Evolutionary conservation across 2,113 vertebrate species (phyloP), one percentile per base, ranked within the genome.

Genomic region (Desmodus rotundus): DNA sequence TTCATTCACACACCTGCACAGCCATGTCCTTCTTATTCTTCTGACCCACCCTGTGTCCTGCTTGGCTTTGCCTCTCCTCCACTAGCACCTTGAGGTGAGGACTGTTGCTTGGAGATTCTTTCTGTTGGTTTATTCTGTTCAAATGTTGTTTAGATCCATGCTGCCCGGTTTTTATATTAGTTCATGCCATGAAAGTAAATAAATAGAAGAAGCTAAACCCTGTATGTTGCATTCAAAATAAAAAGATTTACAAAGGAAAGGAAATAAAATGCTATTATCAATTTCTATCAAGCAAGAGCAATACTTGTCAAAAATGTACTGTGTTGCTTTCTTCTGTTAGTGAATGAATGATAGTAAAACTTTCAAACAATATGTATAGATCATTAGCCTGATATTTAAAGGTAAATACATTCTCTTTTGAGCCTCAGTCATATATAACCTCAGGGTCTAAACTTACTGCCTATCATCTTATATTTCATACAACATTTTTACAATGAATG

Each of bases 11-110:
- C 2, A 7, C 38, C 6, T 6, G 16, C 4, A 65, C 9, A 26
- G 20, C 12, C 20, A 45, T 1, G 3, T 56, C 31, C 14, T 36
- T 47, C 17, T 10, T 19, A 56, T 17, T 58, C 17, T 2, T 5
- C 36, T 19, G 4, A 36, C 2, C 9, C n/a, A 45, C 54, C n/a
- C 36, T 77, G 50, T 52, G 5, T 76, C 41, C 41, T 61, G 11
- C 16, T 50, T 15, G 10, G 4, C 0, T 0, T 14, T 52, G 11
- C 6, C 3, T 1, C 5, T 68, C 20, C 26, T 74, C 33, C 10
- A 16, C 68, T 22, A 87, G 50, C 16, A 81, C 7, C 1, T 5
- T 41, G 65, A 74, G 3, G 4, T 41, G 65, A 74, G 5, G 19
- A 47, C 33, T 56, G 14, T 58, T 61, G 14, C 47, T 36, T 58